Conservation (phyloP, 2,888 invertebrate species). For the Drosophila maculinotata region DNA sequence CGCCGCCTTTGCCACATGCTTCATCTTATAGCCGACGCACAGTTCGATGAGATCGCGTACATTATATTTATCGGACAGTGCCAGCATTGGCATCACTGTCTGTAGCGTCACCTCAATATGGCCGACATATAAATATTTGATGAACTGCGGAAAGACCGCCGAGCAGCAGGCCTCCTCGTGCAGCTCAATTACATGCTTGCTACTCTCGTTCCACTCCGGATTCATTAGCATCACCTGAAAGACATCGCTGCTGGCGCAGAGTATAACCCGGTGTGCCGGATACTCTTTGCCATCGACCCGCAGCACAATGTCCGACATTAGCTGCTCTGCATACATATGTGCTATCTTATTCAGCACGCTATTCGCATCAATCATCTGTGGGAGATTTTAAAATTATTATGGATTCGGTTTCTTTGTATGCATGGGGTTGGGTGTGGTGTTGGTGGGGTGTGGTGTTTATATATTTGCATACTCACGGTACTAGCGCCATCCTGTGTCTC, state of each 20-base stretch:
- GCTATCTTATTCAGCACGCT: constrained; percentile 93
- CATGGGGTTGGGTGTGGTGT: background rate
- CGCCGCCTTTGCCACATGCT: constrained; percentile 94
- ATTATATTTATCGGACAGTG: constrained; percentile 97
- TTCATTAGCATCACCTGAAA: constrained; percentile 99
- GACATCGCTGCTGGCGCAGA: constrained; percentile 97
- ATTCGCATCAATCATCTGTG: constrained; percentile 93
- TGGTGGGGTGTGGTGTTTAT: background rate
- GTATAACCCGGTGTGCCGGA: constrained; percentile 95
- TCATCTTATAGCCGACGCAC: constrained; percentile 94
- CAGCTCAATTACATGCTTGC: constrained; percentile 92
- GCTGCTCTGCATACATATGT: constrained; percentile 92
- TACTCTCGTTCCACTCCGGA: constrained; percentile 96
- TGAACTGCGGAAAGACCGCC: constrained; percentile 93
- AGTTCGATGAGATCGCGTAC: constrained; percentile 94
- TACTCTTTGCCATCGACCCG: constrained; percentile 93
- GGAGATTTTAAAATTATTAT: too few relatives aligned
- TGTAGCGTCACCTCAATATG: constrained; percentile 93
- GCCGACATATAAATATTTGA: constrained; percentile 95
- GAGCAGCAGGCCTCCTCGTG: constrained; percentile 94
- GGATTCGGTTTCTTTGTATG: too few relatives aligned
- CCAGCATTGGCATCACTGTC: constrained; percentile 94
- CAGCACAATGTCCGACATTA: constrained; percentile 95
- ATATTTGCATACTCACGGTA: constrained; percentile 61
- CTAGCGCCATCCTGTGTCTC: constrained; percentile 69